A percentile compares a stretch with the other conserved stretches of the same genome.
Evolutionary conservation across 2,888 invertebrate genomes (phyloP).

Genomic region (Drosophila vallismaia): DNA sequence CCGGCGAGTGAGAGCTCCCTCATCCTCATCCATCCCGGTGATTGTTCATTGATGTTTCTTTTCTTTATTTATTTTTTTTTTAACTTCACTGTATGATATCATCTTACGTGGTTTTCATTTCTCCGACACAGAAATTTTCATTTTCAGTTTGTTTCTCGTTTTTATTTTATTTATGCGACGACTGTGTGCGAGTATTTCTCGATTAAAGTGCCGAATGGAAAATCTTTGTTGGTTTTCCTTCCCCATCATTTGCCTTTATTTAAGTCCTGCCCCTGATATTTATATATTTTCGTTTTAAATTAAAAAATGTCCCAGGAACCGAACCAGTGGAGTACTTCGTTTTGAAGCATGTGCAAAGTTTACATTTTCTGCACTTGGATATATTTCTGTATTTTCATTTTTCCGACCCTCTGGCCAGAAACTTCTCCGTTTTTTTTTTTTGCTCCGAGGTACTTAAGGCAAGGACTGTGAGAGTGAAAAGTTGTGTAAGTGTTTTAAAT

Average conservation of each 20-base stretch:
- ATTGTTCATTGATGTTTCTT: slow-evolving; percentile 41
- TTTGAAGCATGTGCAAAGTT: slow-evolving; percentile 40
- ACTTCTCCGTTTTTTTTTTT: slow-evolving; percentile 45
- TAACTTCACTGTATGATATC: slow-evolving; percentile 34
- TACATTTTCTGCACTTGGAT: slow-evolving; percentile 34
- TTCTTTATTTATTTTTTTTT: slow-evolving; percentile 27
- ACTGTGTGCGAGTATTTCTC: slow-evolving; percentile 8
- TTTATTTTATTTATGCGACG: slow-evolving; percentile 24
- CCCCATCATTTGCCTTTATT: slow-evolving; percentile 44
- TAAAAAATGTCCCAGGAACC: slow-evolving; percentile 45
- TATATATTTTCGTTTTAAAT: slow-evolving; percentile 46
- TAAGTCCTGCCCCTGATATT: slow-evolving; percentile 27
- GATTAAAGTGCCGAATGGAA: slow-evolving; percentile 38
- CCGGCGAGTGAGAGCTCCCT: too few species aligned
- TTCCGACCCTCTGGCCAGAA: slow-evolving; percentile 49
- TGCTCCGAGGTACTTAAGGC: slow-evolving; percentile 59
- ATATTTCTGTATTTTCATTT: slow-evolving; percentile 32
- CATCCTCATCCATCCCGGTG: background rate
- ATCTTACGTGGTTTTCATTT: slow-evolving; percentile 38
- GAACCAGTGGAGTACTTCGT: slow-evolving; percentile 28
- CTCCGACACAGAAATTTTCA: background rate
- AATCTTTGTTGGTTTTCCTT: slow-evolving; percentile 34
- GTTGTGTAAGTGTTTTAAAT: slow-evolving; percentile 70
- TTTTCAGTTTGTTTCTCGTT: slow-evolving; percentile 51
- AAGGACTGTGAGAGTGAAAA: slow-evolving; percentile 65